Base-by-base conservation (phyloP, 2,113 vertebrate species). In the Mixornis gularis region DNA sequence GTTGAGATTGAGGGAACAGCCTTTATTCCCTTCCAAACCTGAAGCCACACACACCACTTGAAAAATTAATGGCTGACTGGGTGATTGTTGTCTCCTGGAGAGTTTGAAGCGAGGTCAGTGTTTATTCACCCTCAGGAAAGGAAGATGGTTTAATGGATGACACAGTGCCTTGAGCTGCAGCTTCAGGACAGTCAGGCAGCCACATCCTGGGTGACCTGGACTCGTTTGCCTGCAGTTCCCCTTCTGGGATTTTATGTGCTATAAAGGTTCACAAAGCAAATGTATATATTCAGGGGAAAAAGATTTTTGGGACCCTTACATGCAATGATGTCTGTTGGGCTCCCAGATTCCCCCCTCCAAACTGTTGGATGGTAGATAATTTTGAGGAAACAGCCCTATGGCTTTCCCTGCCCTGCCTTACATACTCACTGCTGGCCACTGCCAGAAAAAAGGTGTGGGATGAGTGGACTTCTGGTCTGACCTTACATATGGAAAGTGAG, bases 51-150 rank as follows among this genome's bases (percentile, higher is more conserved):
- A 55, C 26, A 36, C 2, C 0, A 3, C 84, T 84, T 92, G 64
- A 92, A 94, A 92, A 96, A 51, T 56, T 66, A 44, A 88, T 83
- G 68, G 32, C 59, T 77, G 64, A 6, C 53, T 22, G 38, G 22
- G 48, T 92, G 40, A 84, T 48, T 34, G 21, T 16, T 74, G 48
- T 30, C 46, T 79, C 22, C 29, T 56, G 62, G 26, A 43, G 27
- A 64, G 58, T 56, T 52, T 40, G 66, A 90, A 72, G 70, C 32
- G 53, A 76, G 38, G 74, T 93, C 52, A 79, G 20, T 85, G 71
- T 21, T 72, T 46, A 43, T 60, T 66, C 40, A 19, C 25, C 27
- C 63, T 85, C 24, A n/a, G 43, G 52, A 74, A 46, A 73, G 13
- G 43, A 51, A 71, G 52, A 34, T 55, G 64, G 40, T 78, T 89